These are phyloP conservation scores for Zygaena filipendulae DNA, from an alignment of 2,888 invertebrate genomes.

Conservation along the genomic window DNA sequence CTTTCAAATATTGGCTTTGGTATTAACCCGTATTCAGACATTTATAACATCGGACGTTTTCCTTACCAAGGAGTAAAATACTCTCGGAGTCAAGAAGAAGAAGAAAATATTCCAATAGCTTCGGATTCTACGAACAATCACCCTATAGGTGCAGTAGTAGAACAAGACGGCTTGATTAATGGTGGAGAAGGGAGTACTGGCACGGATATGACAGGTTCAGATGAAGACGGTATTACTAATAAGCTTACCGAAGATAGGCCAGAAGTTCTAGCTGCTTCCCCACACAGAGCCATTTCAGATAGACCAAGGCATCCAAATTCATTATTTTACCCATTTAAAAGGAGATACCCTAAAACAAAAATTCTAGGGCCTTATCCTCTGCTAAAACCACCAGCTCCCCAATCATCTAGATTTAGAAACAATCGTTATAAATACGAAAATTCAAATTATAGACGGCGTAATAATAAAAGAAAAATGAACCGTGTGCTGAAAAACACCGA, in stretches of 20 bases:
- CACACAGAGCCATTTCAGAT: conserved; percentile 28
- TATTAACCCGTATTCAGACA: conserved; percentile 42
- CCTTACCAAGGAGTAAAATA: conserved; percentile 57
- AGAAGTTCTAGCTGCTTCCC: conserved; percentile 27
- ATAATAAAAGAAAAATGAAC: conserved; percentile 35
- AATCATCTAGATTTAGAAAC: conserved; percentile 27
- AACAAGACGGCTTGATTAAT: conserved; percentile 40
- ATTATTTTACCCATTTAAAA: conserved; percentile 27
- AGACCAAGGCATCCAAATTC: conserved; percentile 40
- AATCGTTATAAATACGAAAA: conserved; percentile 32
- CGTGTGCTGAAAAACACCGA: conserved; percentile 45
- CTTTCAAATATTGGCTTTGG: conserved; percentile 31
- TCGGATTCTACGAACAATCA: conserved; percentile 44
- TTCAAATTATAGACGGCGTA: conserved; percentile 33
- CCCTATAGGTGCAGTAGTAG: conserved; percentile 59
- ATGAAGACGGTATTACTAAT: conserved; percentile 26
- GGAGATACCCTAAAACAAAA: conserved; percentile 42
- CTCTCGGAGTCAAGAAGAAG: conserved; percentile 59
- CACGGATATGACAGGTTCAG: conserved; percentile 32
- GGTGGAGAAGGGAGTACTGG: conserved; percentile 31
- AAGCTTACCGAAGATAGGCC: conserved; percentile 33
- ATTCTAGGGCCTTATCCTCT: conserved; percentile 50
- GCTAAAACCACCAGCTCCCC: conserved; percentile 51
- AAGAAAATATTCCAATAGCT: conserved; percentile 52
- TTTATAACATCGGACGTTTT: conserved; percentile 37